Base-by-base conservation (phyloP, 2,797 vertebrate genomes). In the Lacerta bilineata region DNA sequence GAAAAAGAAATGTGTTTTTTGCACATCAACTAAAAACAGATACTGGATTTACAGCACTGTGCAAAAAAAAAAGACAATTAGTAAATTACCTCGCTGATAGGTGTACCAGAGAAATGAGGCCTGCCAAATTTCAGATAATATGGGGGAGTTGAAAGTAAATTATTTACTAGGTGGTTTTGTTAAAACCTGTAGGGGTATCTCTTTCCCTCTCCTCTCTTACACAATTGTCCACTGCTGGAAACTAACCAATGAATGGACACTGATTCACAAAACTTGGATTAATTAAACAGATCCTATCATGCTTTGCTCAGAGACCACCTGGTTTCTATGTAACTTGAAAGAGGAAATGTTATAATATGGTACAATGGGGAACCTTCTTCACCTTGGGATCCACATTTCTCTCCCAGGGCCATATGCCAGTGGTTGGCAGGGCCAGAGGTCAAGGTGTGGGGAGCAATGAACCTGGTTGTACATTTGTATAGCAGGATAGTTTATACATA, bases 81-180 rank as follows among this genome's bases (percentile, higher is more conserved):
- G 81, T 82, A 92, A 92, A 90, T 93, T 89, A 91, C 43, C 83
- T 82, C 10, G 92, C 69, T 86, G 80, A 74, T 80, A n/a, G 87
- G 71, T 90, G 91, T 91, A 91, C 92, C 92, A 92, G 85, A 74
- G 89, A 91, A 93, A 90, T 80, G 89, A 71, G 89, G 86, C 88
- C 86, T 91, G 93, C 90, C 89, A 92, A 68, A 88, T 87, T 91
- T 83, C 77, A 87, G 93, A 94, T 92, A 94, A 93, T 89, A 91
- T 72, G 92, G 88, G 89, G 88, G 93, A 80, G 90, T 93, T 92
- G 90, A 91, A 95, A 91, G 94, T 94, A 90, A 95, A 95, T 95
- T 95, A 94, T 95, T 96, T 94, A 95, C 84, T 82, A 90, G 91
- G 90, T 84, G 79, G 72, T 91, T 89, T 88, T 91, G 85, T 85